These are phyloP conservation scores for Temnothorax longispinosus DNA, from an alignment of 1,140 invertebrate species.

Conservation along the genomic window DNA sequence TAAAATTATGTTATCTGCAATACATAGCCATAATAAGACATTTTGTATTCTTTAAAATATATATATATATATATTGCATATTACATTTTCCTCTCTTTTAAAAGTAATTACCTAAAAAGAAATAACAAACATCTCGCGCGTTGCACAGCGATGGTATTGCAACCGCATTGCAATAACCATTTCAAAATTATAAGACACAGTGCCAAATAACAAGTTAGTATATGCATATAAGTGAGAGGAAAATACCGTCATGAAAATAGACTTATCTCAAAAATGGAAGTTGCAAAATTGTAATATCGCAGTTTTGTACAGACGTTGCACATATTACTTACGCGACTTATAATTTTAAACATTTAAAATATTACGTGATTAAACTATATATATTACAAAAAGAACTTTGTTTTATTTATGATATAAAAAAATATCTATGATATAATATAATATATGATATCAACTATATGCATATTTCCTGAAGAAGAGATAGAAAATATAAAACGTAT, in stretches of 20 bases:
- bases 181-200: conserved; percentile 19
- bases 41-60: neutral
- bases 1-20: neutral
- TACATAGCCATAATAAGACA: neutral
- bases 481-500: too few relatives aligned
- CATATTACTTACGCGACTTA: neutral
- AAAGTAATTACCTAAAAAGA: neutral
- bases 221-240: neutral
- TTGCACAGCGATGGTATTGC: neutral
- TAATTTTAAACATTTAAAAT: neutral
- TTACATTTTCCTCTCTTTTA: neutral
- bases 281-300: neutral
- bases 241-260: neutral
- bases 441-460: neutral
- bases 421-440: neutral
- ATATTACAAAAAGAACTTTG: neutral
- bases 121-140: neutral
- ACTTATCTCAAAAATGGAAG: neutral
- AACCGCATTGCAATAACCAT: neutral
- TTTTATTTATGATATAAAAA: conserved; percentile 48
- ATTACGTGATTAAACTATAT: neutral
- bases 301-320: neutral
- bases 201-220: conserved; percentile 7
- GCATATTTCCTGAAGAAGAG: neutral
- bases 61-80: too few relatives aligned